phyloP scores from a whole-genome alignment of 2,888 invertebrate genomes.

The Amiota communis region DNA sequence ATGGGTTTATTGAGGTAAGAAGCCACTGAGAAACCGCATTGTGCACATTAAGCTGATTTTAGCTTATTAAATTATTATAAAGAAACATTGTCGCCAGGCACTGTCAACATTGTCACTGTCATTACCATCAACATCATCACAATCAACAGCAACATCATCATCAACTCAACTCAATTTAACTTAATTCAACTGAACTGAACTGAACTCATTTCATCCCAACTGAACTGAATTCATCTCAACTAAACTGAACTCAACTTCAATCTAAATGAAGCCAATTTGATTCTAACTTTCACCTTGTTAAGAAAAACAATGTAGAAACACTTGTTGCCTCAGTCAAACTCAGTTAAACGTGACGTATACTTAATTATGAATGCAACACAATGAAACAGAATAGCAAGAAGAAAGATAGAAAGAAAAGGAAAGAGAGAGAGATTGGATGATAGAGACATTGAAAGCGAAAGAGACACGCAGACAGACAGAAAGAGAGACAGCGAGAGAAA shows the following conservation, averaged over 20 bases:
- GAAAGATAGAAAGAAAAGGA: too few relatives aligned
- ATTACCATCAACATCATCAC: too few relatives aligned
- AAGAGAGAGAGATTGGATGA: too few relatives aligned
- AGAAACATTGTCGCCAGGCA: not conserved
- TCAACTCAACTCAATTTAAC: too few relatives aligned
- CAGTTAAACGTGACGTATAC: not conserved
- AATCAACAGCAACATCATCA: too few relatives aligned
- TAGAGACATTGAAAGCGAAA: too few relatives aligned
- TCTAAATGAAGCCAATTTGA: not conserved
- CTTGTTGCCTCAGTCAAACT: not conserved
- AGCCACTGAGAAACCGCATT: slow-evolving; percentile 18
- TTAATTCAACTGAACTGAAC: too few relatives aligned
- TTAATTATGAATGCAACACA: slow-evolving; percentile 1
- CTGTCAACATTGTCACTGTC: too few relatives aligned
- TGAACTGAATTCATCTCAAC: too few relatives aligned
- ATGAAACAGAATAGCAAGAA: not conserved
- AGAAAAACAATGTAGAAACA: not conserved
- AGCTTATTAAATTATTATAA: slow-evolving; percentile 1
- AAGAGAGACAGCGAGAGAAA: too few relatives aligned
- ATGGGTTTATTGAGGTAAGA: slow-evolving; percentile 21
- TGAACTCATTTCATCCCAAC: too few relatives aligned
- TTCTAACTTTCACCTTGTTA: not conserved
- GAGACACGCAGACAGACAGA: too few relatives aligned
- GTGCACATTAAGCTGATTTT: slow-evolving; percentile 13
- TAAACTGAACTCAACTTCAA: not conserved